These are phyloP conservation scores for Thamnaconus septentrionalis DNA, from an alignment of 2,113 vertebrate genomes.

Conservation along the genomic window DNA sequence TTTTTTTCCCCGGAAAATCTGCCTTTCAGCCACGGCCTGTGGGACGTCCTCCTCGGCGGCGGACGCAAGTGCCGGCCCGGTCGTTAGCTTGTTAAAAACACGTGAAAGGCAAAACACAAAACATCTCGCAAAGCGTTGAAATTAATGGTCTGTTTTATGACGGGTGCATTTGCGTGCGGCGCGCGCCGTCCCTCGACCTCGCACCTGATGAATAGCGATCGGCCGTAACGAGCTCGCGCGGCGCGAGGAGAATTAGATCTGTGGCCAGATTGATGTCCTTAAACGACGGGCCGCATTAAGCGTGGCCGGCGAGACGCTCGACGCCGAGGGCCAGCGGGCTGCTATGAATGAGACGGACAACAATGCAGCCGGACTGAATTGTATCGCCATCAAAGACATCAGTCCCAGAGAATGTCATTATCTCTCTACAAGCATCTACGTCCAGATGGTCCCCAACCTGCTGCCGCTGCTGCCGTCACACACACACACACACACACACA, in stretches of 20 bases:
- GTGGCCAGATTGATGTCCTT: constrained; percentile 2
- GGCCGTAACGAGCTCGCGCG: not conserved
- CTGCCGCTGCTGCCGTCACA: constrained; percentile 6
- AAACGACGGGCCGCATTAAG: not conserved
- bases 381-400: constrained; percentile 45
- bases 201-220: constrained; percentile 5
- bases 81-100: no score
- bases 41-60: no score
- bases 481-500: no score
- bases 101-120: not conserved
- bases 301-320: constrained; percentile 10
- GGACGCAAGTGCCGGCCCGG: no score
- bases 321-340: constrained; percentile 8
- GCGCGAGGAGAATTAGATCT: constrained; percentile 11
- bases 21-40: no score
- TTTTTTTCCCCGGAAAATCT: no score
- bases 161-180: not conserved
- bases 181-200: not conserved
- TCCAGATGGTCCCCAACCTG: constrained; percentile 44
- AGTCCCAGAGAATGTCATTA: constrained; percentile 42
- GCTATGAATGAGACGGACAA: constrained; percentile 13
- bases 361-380: constrained; percentile 38
- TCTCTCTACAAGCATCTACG: constrained; percentile 29
- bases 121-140: not conserved
- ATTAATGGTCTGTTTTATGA: no score